phyloP scores from a whole-genome alignment of 2,888 invertebrate genomes.

The Drosophila pullipes region DNA sequence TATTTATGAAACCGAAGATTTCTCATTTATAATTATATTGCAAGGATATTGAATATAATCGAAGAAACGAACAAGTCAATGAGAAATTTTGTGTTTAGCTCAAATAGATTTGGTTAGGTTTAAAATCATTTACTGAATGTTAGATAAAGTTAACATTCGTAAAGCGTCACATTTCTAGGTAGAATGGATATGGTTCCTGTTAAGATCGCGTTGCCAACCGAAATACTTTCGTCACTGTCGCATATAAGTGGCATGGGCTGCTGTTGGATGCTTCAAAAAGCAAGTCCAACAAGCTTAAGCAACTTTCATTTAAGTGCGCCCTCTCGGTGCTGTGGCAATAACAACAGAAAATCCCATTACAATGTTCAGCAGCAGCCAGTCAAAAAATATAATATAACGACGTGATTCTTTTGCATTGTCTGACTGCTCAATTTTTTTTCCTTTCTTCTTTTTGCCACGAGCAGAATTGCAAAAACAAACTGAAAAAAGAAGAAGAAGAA shows the following conservation, averaged over 20 bases:
- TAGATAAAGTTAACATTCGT: neutral
- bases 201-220: neutral
- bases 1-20: too few relatives aligned
- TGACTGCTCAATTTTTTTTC: conserved; percentile 38
- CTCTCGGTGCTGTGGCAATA: conserved; percentile 37
- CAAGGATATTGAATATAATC: too few relatives aligned
- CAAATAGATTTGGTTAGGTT: neutral
- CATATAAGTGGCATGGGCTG: conserved; percentile 10
- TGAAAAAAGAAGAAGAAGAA: conserved; percentile 24
- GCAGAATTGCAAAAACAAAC: conserved; percentile 41
- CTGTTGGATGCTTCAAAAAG: conserved; percentile 11
- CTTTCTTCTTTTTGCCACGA: conserved; percentile 18
- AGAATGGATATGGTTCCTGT: conserved; percentile 3
- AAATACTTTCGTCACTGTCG: neutral
- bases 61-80: too few relatives aligned
- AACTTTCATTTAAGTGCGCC: conserved; percentile 76
- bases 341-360: conserved; percentile 37
- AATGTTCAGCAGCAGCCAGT: conserved; percentile 40
- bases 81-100: neutral
- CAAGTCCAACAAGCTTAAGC: conserved; percentile 41
- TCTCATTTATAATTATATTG: too few relatives aligned
- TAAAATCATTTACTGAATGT: neutral
- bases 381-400: conserved; percentile 59
- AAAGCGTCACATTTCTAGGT: neutral
- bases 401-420: conserved; percentile 72